Evolutionary conservation across 1,140 invertebrate genomes (phyloP), one percentile per base, ranked within the genome.

Genomic region (Contarinia nasturtii): DNA sequence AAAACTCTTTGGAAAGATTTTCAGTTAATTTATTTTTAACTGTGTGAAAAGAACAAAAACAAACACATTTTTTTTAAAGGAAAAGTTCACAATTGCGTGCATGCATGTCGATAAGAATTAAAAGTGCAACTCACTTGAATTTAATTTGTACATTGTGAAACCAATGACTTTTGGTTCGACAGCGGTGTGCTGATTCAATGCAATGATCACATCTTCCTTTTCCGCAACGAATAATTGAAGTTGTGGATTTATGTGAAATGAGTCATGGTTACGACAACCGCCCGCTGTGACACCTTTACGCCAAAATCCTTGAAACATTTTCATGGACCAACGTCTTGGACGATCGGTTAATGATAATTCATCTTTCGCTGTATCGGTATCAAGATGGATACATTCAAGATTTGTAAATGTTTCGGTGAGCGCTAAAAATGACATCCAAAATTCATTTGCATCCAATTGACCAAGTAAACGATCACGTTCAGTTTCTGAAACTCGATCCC

Each of bases 171-270:
- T 89, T 7, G 87, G 86, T 59, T 92, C 87, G 70, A 90, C 82
- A 41, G 90, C 84, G 27, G 82, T 86, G 59, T 92, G 87, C 56
- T 93, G 89, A 63, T 88, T 86, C 7, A 93, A 63, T 0, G 86
- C 89, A 33, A 92, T 79, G 11, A 92, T 76, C 1, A 90, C 76
- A 56, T 88, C 84, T 59, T 89, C 84, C 67, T 77, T 78, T 59
- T 88, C 86, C 50, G 77, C 80, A 2, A 91, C 62, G 22, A 81
- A 75, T 8, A 91, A 58, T 57, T 89, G 79, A 20, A 92, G 69
- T 67, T 92, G 88, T 4, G 88, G 89, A 64, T 93, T 93, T 54
- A 91, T 88, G 59, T 93, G 88, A 64, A 93, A 92, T 17, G 87
- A 90, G 61, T 92, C 80, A 59, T 82, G 76, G 65, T 93, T 92